These are phyloP conservation scores for Chelmon rostratus DNA, from an alignment of 2,797 vertebrate species.

Conservation along the genomic window DNA sequence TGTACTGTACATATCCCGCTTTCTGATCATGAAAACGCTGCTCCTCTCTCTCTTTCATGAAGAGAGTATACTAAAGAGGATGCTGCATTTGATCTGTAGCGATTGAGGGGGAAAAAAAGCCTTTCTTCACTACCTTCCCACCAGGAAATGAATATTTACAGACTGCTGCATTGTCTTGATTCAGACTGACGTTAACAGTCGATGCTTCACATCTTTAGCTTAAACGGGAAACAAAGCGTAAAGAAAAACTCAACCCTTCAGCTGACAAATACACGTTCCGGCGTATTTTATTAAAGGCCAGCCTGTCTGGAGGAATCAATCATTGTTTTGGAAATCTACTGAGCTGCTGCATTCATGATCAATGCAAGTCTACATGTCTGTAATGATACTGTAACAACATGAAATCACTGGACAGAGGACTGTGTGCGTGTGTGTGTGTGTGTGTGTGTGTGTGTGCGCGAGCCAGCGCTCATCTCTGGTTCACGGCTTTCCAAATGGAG, in stretches of 20 bases:
- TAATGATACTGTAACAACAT: constrained; percentile 28
- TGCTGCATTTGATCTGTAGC: constrained; percentile 44
- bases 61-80: constrained; percentile 32
- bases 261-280: constrained; percentile 25
- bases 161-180: constrained; percentile 53
- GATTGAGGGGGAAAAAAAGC: constrained; percentile 9
- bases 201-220: constrained; percentile 44
- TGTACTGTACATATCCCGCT: constrained; percentile 60
- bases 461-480: constrained; percentile 55
- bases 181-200: constrained; percentile 56
- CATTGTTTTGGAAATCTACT: constrained; percentile 26
- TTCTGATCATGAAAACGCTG: constrained; percentile 17
- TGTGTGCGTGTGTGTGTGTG: not conserved
- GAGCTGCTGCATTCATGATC: constrained; percentile 34
- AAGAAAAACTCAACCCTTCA: constrained; percentile 7
- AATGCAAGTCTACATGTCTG: constrained; percentile 3
- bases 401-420: constrained; percentile 14
- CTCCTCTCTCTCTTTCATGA: constrained; percentile 42
- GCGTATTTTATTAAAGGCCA: constrained; percentile 5
- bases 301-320: constrained; percentile 19
- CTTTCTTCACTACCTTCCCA: constrained; percentile 9
- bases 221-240: constrained; percentile 29
- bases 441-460: constrained; percentile 15
- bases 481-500: constrained; percentile 42
- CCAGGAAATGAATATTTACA: constrained; percentile 70